These are phyloP conservation scores for Suncus etruscus DNA, from an alignment of 2,113 vertebrate species.

Conservation along the genomic window DNA sequence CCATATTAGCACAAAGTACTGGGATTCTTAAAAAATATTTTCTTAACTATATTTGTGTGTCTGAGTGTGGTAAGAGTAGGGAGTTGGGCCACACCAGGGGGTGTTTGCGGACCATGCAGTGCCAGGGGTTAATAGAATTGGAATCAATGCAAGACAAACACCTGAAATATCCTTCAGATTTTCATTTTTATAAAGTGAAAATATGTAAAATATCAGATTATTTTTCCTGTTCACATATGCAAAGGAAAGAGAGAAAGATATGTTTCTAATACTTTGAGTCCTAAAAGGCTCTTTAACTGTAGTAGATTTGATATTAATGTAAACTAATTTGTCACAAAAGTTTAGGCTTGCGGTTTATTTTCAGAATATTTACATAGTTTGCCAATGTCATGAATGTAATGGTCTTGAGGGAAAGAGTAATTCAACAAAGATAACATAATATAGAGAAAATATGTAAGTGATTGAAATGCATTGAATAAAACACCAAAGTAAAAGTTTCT, in stretches of 20 bases:
- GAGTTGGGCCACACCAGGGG: too few species aligned
- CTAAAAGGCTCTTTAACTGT: background rate
- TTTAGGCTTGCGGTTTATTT: background rate
- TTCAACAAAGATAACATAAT: background rate
- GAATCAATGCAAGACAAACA: too few species aligned
- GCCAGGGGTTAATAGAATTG: too few species aligned
- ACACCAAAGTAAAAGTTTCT: background rate
- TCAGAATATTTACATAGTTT: constrained; percentile 3
- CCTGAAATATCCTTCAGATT: too few species aligned
- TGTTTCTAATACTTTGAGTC: background rate
- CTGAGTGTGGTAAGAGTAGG: too few species aligned
- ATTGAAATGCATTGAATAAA: background rate
- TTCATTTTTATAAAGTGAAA: background rate
- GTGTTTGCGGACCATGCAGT: too few species aligned
- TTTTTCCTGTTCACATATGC: background rate
- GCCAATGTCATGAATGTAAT: background rate
- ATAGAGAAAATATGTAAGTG: background rate
- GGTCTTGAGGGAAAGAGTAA: background rate
- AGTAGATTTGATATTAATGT: background rate
- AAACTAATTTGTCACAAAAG: background rate
- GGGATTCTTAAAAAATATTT: background rate
- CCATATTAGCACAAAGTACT: background rate
- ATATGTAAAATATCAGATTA: constrained; percentile 23
- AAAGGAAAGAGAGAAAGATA: too few species aligned
- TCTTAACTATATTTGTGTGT: background rate